A percentile compares a stretch with the other conserved stretches of the same genome.
These are phyloP conservation scores for Dendroctonus ponderosae DNA, from an alignment of 1,140 invertebrate species.

Conservation along the genomic window DNA sequence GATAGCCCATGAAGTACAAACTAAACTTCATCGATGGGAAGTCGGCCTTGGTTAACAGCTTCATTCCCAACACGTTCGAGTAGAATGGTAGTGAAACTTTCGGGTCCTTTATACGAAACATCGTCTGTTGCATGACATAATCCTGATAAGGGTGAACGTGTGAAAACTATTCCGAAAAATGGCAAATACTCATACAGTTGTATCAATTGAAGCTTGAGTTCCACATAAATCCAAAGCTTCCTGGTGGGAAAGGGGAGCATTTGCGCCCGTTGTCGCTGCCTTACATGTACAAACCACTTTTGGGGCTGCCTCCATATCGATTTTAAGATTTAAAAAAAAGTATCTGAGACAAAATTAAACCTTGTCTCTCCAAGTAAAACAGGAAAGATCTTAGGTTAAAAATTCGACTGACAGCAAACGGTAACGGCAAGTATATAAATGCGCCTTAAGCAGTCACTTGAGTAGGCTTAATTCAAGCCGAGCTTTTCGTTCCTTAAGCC, in stretches of 20 bases:
- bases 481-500: too few relatives aligned
- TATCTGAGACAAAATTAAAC: too few relatives aligned
- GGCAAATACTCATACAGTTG: neutral
- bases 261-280: too few relatives aligned
- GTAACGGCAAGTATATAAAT: too few relatives aligned
- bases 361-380: too few relatives aligned
- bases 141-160: constrained; percentile 53
- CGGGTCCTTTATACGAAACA: constrained; percentile 93
- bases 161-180: neutral
- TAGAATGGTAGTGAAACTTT: constrained; percentile 86
- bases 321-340: too few relatives aligned
- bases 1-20: constrained; percentile 92
- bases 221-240: constrained; percentile 66
- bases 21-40: constrained; percentile 89
- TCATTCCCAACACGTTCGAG: constrained; percentile 87
- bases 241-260: constrained; percentile 54
- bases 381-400: too few relatives aligned
- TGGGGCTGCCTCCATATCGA: too few relatives aligned
- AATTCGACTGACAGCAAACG: too few relatives aligned
- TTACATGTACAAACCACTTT: too few relatives aligned
- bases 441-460: too few relatives aligned
- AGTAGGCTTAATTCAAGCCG: too few relatives aligned
- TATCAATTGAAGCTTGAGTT: neutral
- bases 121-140: constrained; percentile 93
- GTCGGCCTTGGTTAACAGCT: constrained; percentile 81